Percentiles rank a stretch among this genome's conserved stretches.
Conservation (phyloP, 2,888 invertebrate genomes). For the Patella ulyssiponensis region DNA sequence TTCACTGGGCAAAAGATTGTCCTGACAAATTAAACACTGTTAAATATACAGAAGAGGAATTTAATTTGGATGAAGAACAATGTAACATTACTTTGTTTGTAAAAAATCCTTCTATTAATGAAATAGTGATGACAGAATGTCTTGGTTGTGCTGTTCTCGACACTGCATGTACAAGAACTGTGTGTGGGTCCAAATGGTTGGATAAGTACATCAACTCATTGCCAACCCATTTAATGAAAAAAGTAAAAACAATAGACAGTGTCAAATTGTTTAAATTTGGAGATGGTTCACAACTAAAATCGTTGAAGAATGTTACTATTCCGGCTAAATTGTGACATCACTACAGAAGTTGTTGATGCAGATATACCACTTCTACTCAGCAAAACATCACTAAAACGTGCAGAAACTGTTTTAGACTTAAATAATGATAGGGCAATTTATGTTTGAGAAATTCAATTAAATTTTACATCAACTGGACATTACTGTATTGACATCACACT, state of each 20-base stretch:
- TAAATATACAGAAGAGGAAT: not conserved
- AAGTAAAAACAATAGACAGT: not conserved
- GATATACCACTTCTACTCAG: conserved; percentile 31
- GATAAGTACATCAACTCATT: not conserved
- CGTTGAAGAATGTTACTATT: conserved; percentile 21
- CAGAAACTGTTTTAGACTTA: conserved; percentile 24
- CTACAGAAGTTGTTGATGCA: conserved; percentile 26
- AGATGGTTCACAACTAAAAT: conserved; percentile 22
- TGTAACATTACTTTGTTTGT: not conserved
- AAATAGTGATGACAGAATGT: too few relatives aligned
- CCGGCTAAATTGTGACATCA: conserved; percentile 23
- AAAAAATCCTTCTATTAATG: not conserved
- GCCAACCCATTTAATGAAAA: not conserved
- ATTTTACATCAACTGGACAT: too few relatives aligned
- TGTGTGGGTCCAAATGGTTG: too few relatives aligned
- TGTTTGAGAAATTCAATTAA: conserved; percentile 20
- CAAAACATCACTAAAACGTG: conserved; percentile 29
- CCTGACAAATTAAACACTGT: not conserved
- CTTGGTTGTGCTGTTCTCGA: too few relatives aligned
- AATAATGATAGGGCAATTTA: too few relatives aligned
- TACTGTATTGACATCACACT: conserved; percentile 17
- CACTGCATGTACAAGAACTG: too few relatives aligned
- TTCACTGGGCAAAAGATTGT: conserved; percentile 28
- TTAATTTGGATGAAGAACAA: not conserved
- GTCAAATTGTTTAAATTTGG: conserved; percentile 24